Base-by-base conservation (phyloP, 1,140 invertebrate genomes). In the Dryas iulia region DNA sequence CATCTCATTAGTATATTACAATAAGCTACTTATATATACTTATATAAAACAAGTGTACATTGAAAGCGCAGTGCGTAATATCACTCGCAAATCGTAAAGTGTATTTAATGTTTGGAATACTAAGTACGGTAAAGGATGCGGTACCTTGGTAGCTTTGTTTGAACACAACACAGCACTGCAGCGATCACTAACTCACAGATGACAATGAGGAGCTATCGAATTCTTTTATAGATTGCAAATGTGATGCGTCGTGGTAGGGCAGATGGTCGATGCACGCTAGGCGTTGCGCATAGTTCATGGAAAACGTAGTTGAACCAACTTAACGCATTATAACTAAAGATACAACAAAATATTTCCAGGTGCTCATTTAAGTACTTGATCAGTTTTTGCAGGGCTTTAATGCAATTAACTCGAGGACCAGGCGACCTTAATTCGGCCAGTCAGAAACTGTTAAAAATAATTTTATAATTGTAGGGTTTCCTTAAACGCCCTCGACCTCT, bases 141-240 rank as follows among this genome's bases (percentile, higher is more conserved):
- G 53, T 90, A 90, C 88, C 88, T 89, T 87, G 72, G 72, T 67
- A 66, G 72, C 71, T 78, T 71, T 70, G 77, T 76, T 72, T 70
- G 78, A 72, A 83, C 86, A 90, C 87, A 88, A 90, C 88, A 90
- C 86, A 73, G 74, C 84, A 89, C 87, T 86, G 79, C 81, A 83
- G 83, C 77, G 82, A 73, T 67, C 81, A 87, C 86, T 82, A 78
- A 84, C 74, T 74, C 78, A 89, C 84, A 85, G 84, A 84, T 86
- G 81, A 82, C 81, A 80, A 76, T 63, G 72, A 72, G 65, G 73
- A 73, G 76, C 67, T 81, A 79, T 59, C 67, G 65, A 81, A 88
- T 88, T 83, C 84, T 90, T 90, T 82, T 90, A 90, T 90, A 90
- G 78, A 87, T 76, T 87, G 84, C 77, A 86, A 66, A 61, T 68